Percentiles rank a stretch among this genome's conserved stretches.
Conservation (phyloP, 1,140 invertebrate genomes). For the Parapsyche elsis region DNA sequence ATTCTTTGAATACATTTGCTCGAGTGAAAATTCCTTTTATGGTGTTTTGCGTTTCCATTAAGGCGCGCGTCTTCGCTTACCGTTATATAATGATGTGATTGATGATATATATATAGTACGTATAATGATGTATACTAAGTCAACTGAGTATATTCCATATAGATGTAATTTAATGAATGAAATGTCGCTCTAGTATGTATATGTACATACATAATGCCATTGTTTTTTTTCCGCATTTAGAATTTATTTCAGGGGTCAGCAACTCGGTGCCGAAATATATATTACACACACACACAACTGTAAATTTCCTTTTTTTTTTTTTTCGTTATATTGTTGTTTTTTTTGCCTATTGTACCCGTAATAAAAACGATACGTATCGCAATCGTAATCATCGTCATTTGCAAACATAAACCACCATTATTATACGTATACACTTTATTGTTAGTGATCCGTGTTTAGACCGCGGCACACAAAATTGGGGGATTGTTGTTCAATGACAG, state of each 20-base stretch:
- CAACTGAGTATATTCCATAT: too few relatives aligned
- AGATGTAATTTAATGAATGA: slow-evolving; percentile 9
- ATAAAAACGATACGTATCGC: slow-evolving; percentile 21
- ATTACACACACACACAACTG: slow-evolving; percentile 11
- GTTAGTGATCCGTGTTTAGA: too few relatives aligned
- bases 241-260: slow-evolving; percentile 17
- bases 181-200: background rate
- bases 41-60: slow-evolving; percentile 30
- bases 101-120: background rate
- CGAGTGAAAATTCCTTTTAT: slow-evolving; percentile 33
- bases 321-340: too few relatives aligned
- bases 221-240: slow-evolving; percentile 2
- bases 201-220: background rate
- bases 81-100: slow-evolving; percentile 14
- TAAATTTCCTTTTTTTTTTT: slow-evolving; percentile 24
- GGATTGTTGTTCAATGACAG: too few relatives aligned
- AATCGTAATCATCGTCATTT: slow-evolving; percentile 13
- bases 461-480: too few relatives aligned
- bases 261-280: slow-evolving; percentile 5
- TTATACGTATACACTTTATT: background rate
- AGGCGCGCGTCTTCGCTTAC: slow-evolving; percentile 26
- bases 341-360: background rate
- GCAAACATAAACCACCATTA: slow-evolving; percentile 18
- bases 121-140: background rate
- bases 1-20: slow-evolving; percentile 32